Evolutionary conservation across 2,797 vertebrate species (phyloP), one percentile per base, ranked within the genome.

Genomic region (Megaceryle alcyon): DNA sequence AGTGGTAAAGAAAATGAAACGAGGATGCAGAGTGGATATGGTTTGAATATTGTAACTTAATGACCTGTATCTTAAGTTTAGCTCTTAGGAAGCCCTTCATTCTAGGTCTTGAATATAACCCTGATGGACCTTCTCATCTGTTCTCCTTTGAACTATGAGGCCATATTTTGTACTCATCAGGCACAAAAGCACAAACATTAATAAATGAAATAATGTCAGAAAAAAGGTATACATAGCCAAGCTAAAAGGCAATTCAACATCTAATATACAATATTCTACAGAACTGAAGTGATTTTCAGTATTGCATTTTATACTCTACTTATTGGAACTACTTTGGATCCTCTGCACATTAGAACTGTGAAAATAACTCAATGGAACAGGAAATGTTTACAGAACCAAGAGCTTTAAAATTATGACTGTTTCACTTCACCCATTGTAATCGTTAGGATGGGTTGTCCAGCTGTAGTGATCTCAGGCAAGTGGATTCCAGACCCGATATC

Each of bases 201-300:
- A 82, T 72, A 85, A 91, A 77, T 54, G 20, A 72, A 73, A 64
- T 56, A 25, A 89, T 12, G 17, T 48, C 66, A 90, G 54, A 78
- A 91, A 64, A 60, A 81, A 29, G 8, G 25, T 43, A 86, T 31
- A 46, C 15, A 59, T 6, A 44, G 29, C 16, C 41, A 93, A 69
- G 7, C 19, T 72, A 35, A 78, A 94, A 81, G 49, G 23, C 61
- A 65, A 15, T 82, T 75, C 61, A 10, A 31, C 57, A n/a, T 43
- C 26, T 80, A 80, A 68, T 46, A 84, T 20, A 82, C 17, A 82
- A 75, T 31, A 91, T 49, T 54, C 17, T 71, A 77, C 12, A 70
- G 72, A 91, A 88, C 23, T 76, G 53, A 83, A 88, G 15, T 81
- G 70, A 93, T 93, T 94, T 93, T 86, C 46, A 83, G n/a, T 84